Evolutionary conservation across 2,797 vertebrate genomes (phyloP).

Genomic region (Lateolabrax maculatus): DNA sequence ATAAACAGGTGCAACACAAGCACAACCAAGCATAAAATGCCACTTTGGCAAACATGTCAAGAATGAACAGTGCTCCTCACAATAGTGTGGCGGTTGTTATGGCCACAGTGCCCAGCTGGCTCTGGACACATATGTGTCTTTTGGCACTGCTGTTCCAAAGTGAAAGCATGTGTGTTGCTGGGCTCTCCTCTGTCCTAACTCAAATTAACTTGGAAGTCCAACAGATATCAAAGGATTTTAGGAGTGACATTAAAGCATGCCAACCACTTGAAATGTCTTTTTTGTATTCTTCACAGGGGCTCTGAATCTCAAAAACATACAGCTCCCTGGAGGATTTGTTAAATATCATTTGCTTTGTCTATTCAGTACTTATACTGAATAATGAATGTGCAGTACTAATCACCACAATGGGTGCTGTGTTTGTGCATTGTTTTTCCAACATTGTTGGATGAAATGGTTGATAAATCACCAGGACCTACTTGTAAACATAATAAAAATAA

Average conservation of each 20-base stretch:
- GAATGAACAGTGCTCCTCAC: constrained; percentile 14
- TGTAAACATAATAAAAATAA: constrained; percentile 50
- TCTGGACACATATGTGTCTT: constrained; percentile 59
- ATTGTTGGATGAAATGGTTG: constrained; percentile 22
- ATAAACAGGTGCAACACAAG: constrained; percentile 68
- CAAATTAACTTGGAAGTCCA: constrained; percentile 54
- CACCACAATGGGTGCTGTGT: constrained; percentile 22
- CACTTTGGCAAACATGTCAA: constrained; percentile 22
- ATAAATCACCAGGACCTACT: constrained; percentile 48
- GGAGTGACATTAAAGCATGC: constrained; percentile 14
- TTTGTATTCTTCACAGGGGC: background rate
- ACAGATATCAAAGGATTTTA: constrained; percentile 61
- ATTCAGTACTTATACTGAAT: constrained; percentile 32
- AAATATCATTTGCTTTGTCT: constrained; percentile 7
- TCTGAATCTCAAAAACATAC: constrained; percentile 16
- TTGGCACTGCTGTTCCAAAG: constrained; percentile 58
- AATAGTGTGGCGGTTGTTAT: constrained; percentile 28
- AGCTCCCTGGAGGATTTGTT: constrained; percentile 1
- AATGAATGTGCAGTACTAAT: constrained; percentile 45
- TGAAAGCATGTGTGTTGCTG: constrained; percentile 54
- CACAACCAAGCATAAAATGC: constrained; percentile 42
- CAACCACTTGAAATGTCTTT: constrained; percentile 3
- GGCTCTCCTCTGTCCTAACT: constrained; percentile 46
- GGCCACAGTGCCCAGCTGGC: constrained; percentile 61
- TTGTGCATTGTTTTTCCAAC: constrained; percentile 40